Evolutionary conservation across 2,888 invertebrate genomes (phyloP).

Genomic region (Ornithoptera alexandrae): DNA sequence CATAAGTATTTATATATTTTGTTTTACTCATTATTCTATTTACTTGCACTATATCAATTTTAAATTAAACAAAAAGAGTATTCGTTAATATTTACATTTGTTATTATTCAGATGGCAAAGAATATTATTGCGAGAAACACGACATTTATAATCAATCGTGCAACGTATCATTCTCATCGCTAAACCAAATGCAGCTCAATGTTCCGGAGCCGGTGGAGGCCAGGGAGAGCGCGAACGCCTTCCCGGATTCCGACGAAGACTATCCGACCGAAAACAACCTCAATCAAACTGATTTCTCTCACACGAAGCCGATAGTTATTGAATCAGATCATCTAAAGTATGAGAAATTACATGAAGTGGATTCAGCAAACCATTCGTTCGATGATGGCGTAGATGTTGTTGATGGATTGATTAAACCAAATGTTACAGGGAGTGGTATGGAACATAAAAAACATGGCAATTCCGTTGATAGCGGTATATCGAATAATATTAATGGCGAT

Average conservation of each 20-base stretch:
- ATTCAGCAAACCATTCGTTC: conserved; percentile 71
- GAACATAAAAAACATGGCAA: conserved; percentile 61
- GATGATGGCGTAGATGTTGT: conserved; percentile 70
- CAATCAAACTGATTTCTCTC: conserved; percentile 72
- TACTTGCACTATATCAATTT: too few species aligned
- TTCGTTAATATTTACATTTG: conserved; percentile 21
- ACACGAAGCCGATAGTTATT: conserved; percentile 71
- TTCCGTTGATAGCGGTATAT: conserved; percentile 72
- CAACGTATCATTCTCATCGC: conserved; percentile 67
- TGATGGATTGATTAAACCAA: conserved; percentile 57
- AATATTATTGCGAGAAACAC: conserved; percentile 75
- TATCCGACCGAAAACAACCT: conserved; percentile 72
- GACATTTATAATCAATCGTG: conserved; percentile 69
- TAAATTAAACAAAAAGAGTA: too few species aligned
- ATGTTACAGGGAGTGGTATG: conserved; percentile 39
- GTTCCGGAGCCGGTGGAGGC: conserved; percentile 69
- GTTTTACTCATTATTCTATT: too few species aligned
- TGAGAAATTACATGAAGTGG: conserved; percentile 56
- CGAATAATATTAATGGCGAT: conserved; percentile 52
- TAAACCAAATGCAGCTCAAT: conserved; percentile 62
- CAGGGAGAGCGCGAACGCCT: conserved; percentile 56
- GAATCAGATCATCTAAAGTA: conserved; percentile 65
- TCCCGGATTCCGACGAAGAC: conserved; percentile 69
- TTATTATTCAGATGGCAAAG: conserved; percentile 63
- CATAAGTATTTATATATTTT: too few species aligned